Base-by-base conservation (phyloP, 2,113 vertebrate species). In the Myrmophylax atrothorax region DNA sequence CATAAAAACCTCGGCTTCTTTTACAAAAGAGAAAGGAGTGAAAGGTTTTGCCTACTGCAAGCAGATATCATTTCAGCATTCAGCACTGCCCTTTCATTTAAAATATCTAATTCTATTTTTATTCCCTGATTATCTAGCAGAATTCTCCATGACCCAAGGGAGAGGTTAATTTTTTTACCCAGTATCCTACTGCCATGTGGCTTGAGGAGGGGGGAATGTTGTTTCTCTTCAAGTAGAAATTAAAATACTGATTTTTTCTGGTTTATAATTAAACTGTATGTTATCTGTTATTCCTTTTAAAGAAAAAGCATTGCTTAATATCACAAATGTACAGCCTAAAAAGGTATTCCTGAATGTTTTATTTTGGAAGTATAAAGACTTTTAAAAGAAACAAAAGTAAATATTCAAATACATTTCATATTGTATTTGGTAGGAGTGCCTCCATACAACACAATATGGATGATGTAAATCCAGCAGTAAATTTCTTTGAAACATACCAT, bases 71-170 rank as follows among this genome's bases (percentile, higher is more conserved):
- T 80, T 86, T 63, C 56, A 87, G 68, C 79, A n/a, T 66, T 91
- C 68, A 88, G 93, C 59, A 63, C 16, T 74, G 66, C 58, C 55
- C 76, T 50, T 82, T 46, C 60, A 63, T 74, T 92, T 66, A 69
- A 90, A 90, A 78, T 35, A 86, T 6, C 31, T 29, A 84, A 59
- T 81, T 81, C 92, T 94, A 87, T 96, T 90, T 93, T 86, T 94
- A 84, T 89, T 93, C 62, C 53, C 49, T 38, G 69, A 68, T 78
- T 95, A 89, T 46, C 64, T 75, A 53, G 68, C 90, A 75, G 79
- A 87, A 93, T 84, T 90, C 62, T 62, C 33, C 23, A n/a, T 81
- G 60, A 74, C 64, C 38, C 70, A 88, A 55, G 44, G 19, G 38
- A 84, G 28, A 94, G 77, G 76, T 79, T 72, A 52, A 23, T 86